Conservation (phyloP, 2,113 vertebrate genomes). For the Heptranchias perlo region DNA sequence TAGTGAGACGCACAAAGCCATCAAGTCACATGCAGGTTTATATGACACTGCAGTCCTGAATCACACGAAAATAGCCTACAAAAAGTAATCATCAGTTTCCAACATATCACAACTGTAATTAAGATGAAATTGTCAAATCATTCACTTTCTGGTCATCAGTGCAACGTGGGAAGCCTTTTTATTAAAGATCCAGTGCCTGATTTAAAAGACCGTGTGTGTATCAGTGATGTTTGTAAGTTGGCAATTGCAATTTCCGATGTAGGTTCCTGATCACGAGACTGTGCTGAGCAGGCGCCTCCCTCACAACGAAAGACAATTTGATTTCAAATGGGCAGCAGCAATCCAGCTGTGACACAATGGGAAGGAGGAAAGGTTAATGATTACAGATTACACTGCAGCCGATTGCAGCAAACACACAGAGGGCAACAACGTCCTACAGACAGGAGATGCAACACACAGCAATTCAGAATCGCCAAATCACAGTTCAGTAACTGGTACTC, state of each 20-base stretch:
- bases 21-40: background rate
- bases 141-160: background rate
- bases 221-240: background rate
- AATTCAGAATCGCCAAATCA: background rate
- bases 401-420: background rate
- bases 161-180: background rate
- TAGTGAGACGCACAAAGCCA: background rate
- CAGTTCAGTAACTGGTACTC: background rate
- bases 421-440: background rate
- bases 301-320: background rate
- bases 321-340: background rate
- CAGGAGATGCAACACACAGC: background rate
- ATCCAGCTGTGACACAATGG: background rate
- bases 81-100: background rate
- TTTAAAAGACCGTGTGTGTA: background rate
- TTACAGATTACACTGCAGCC: background rate
- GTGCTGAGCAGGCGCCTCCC: background rate
- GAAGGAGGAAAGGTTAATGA: background rate
- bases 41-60: background rate
- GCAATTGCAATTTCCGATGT: background rate
- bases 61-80: background rate
- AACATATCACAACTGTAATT: background rate
- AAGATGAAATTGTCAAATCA: background rate
- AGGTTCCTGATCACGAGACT: background rate
- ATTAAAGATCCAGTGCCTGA: background rate